Percentiles rank a stretch among this genome's conserved stretches.
Conservation (phyloP, 2,113 vertebrate genomes). For the Pandion haliaetus region DNA sequence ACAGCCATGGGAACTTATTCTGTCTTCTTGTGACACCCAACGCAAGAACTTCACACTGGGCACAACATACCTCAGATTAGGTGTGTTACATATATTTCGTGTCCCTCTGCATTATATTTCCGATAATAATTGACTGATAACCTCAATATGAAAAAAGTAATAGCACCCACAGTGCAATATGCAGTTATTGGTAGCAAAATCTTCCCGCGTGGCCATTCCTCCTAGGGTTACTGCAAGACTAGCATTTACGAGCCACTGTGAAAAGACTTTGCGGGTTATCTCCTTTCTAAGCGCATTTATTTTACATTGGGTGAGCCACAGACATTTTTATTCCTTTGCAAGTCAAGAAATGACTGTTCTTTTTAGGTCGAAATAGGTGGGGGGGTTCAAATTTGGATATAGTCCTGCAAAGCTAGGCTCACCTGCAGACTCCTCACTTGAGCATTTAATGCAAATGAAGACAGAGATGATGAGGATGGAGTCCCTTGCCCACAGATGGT, state of each 20-base stretch:
- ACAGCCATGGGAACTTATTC: not conserved
- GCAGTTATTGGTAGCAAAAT: not conserved
- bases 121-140: not conserved
- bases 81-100: not conserved
- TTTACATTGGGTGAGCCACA: not conserved
- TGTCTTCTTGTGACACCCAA: not conserved
- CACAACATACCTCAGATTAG: not conserved
- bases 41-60: not conserved
- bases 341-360: not conserved
- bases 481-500: rapidly evolving
- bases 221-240: not conserved
- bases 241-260: not conserved
- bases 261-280: not conserved
- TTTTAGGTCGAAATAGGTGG: not conserved
- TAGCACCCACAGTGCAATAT: not conserved
- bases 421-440: not conserved
- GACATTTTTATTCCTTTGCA: not conserved
- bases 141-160: not conserved
- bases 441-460: not conserved
- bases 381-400: not conserved
- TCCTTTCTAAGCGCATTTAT: not conserved
- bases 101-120: not conserved
- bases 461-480: not conserved
- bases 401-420: not conserved
- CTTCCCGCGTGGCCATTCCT: not conserved